These are phyloP conservation scores for Petrocephalus microphthalmus DNA, from an alignment of 2,113 vertebrate species.

Conservation along the genomic window DNA sequence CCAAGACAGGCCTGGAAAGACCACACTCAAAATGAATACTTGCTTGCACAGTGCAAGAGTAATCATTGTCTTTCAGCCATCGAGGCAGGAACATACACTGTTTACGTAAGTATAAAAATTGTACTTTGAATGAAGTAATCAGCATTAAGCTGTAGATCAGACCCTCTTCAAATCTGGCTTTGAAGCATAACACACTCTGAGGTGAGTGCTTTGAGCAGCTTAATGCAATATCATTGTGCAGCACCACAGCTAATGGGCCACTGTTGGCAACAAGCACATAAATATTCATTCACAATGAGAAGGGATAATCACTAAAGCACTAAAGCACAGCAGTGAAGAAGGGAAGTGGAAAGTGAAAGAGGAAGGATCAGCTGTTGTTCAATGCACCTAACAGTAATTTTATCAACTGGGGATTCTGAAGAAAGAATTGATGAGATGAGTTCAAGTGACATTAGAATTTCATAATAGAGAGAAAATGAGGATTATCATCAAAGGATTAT, in stretches of 20 bases:
- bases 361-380: constrained; percentile 30
- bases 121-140: constrained; percentile 40
- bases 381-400: constrained; percentile 27
- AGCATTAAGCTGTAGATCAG: constrained; percentile 36
- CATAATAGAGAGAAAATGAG: constrained; percentile 18
- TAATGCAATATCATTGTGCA: constrained; percentile 31
- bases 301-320: constrained; percentile 24
- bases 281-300: constrained; percentile 39
- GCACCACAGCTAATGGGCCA: constrained; percentile 38
- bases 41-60: constrained; percentile 15
- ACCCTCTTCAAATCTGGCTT: constrained; percentile 22
- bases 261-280: constrained; percentile 36
- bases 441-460: constrained; percentile 36
- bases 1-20: constrained; percentile 11
- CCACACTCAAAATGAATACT: constrained; percentile 12
- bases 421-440: constrained; percentile 36
- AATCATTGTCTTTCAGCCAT: constrained; percentile 28
- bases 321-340: constrained; percentile 16
- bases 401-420: constrained; percentile 33
- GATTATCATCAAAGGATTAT: not conserved
- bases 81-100: constrained; percentile 30
- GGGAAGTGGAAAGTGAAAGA: constrained; percentile 24
- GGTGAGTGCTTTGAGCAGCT: constrained; percentile 27
- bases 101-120: constrained; percentile 41
- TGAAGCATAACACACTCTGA: constrained; percentile 21